phyloP scores from a whole-genome alignment of 2,888 invertebrate species.

The Drosophila paracracens region DNA sequence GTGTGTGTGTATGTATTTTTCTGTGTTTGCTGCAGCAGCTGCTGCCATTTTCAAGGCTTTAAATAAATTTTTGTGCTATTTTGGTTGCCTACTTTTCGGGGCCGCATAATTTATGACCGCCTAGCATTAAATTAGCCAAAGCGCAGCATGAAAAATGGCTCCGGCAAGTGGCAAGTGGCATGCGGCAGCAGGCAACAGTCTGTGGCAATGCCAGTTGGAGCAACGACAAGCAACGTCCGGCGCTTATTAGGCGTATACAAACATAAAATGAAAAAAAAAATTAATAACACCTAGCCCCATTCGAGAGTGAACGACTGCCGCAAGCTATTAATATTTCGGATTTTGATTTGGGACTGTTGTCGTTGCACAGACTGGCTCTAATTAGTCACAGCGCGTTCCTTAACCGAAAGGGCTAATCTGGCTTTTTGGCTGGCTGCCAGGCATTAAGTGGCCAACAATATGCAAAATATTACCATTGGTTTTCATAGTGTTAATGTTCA shows the following conservation, averaged over 20 bases:
- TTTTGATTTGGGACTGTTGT: slow-evolving; percentile 56
- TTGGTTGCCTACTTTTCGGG: slow-evolving; percentile 74
- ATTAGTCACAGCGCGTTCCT: slow-evolving; percentile 52
- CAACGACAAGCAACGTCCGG: slow-evolving; percentile 73
- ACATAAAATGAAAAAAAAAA: slow-evolving; percentile 14
- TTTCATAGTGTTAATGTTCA: background rate
- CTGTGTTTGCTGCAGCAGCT: slow-evolving; percentile 63
- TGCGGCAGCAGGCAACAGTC: slow-evolving; percentile 34
- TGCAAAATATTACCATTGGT: background rate
- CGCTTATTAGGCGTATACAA: slow-evolving; percentile 69
- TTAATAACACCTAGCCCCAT: background rate
- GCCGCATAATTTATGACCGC: slow-evolving; percentile 75
- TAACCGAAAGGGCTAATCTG: slow-evolving; percentile 7
- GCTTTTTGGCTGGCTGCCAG: slow-evolving; percentile 45
- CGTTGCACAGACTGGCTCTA: slow-evolving; percentile 41
- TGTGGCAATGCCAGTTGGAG: slow-evolving; percentile 49
- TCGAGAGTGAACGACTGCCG: slow-evolving; percentile 23
- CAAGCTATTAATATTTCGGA: slow-evolving; percentile 61
- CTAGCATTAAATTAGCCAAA: slow-evolving; percentile 79
- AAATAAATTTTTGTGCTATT: slow-evolving; percentile 39
- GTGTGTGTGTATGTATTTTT: slow-evolving; percentile 4
- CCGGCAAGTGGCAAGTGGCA: slow-evolving; percentile 54
- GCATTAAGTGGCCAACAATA: slow-evolving; percentile 12
- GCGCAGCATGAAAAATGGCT: slow-evolving; percentile 80
- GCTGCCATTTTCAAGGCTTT: slow-evolving; percentile 73